Conservation (phyloP, 2,888 invertebrate species). For the Anodontia alba region DNA sequence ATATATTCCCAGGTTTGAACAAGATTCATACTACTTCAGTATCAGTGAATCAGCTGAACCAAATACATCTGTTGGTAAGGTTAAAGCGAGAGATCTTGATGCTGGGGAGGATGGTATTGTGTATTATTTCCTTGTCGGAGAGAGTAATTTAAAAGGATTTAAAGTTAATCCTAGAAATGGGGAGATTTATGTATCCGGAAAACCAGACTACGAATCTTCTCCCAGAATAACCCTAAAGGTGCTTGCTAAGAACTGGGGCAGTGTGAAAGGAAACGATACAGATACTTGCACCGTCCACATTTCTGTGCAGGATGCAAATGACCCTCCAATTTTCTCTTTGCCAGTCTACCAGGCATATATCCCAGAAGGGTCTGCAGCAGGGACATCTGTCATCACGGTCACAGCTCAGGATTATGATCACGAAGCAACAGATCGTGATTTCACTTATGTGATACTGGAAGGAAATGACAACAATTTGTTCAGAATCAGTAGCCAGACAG, state of each 20-base stretch:
- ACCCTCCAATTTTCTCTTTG: conserved; percentile 96
- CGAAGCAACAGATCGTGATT: conserved; percentile 75
- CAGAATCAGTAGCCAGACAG: conserved; percentile 66
- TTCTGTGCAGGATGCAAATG: conserved; percentile 97
- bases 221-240: conserved; percentile 89
- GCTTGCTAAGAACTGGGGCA: conserved; percentile 97
- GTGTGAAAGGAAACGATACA: conserved; percentile 97
- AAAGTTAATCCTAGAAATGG: conserved; percentile 92
- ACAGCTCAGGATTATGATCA: conserved; percentile 88
- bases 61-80: conserved; percentile 72
- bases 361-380: conserved; percentile 94
- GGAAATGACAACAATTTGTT: conserved; percentile 74
- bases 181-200: conserved; percentile 91
- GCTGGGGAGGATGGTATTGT: conserved; percentile 86
- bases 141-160: conserved; percentile 96
- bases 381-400: conserved; percentile 93
- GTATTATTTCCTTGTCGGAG: conserved; percentile 96
- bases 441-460: conserved; percentile 74
- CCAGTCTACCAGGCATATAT: conserved; percentile 91
- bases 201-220: conserved; percentile 86
- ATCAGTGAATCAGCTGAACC: conserved; percentile 78
- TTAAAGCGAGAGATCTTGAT: conserved; percentile 79
- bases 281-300: conserved; percentile 97
- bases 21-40: conserved; percentile 72
- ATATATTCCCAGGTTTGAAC: conserved; percentile 76